phyloP scores from a whole-genome alignment of 1,140 invertebrate species.

The Cydia amplana region DNA sequence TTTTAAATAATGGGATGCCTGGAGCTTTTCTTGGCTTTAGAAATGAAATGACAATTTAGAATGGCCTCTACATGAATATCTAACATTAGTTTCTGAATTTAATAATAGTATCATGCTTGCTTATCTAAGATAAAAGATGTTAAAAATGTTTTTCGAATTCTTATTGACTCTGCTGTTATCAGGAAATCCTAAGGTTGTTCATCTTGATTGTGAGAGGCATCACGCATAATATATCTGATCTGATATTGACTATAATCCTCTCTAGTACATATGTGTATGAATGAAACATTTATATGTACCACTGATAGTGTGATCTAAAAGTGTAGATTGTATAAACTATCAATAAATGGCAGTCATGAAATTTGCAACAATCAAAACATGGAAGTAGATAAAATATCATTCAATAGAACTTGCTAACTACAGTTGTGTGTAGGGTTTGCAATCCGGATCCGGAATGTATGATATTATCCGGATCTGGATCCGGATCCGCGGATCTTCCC shows the following conservation, averaged over 20 bases:
- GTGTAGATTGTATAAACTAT: too few relatives aligned
- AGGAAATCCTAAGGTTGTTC: constrained; percentile 11
- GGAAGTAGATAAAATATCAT: too few relatives aligned
- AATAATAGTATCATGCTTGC: neutral
- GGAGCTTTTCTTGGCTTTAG: neutral
- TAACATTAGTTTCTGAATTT: neutral
- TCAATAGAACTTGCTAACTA: too few relatives aligned
- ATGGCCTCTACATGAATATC: neutral
- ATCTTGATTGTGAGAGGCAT: constrained; percentile 8
- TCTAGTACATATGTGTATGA: neutral
- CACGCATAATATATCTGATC: too few relatives aligned
- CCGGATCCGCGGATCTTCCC: too few relatives aligned
- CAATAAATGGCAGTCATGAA: too few relatives aligned
- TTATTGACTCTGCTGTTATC: constrained; percentile 19
- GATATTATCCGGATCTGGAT: too few relatives aligned
- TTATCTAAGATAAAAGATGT: constrained; percentile 1
- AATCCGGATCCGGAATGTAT: too few relatives aligned
- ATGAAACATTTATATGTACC: too few relatives aligned
- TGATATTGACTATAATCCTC: neutral
- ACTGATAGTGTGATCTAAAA: too few relatives aligned
- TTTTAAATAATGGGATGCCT: neutral
- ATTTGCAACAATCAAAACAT: too few relatives aligned
- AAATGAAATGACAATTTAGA: neutral
- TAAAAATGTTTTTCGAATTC: neutral
- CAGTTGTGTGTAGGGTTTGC: too few relatives aligned